Percentiles rank a stretch among this genome's conserved stretches.
phyloP scores from a whole-genome alignment of 64 coral and sea anemone species.

The Pocillopora damicornis region DNA sequence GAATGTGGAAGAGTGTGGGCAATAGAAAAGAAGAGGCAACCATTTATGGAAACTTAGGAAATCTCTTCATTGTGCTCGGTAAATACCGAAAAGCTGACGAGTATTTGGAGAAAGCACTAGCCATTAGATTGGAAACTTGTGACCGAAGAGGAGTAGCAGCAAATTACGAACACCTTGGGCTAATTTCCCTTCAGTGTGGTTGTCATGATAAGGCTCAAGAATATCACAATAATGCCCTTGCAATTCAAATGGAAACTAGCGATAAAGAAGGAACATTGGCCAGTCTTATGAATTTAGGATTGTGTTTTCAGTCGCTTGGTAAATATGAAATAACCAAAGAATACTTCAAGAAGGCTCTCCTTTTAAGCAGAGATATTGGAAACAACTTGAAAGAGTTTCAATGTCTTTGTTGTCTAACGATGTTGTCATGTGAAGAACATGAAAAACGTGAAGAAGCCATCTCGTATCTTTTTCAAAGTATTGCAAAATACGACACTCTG shows the following conservation, averaged over 20 bases:
- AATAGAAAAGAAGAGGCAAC: too few species aligned
- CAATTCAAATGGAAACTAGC: background rate
- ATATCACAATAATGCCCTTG: background rate
- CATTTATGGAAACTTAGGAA: too few species aligned
- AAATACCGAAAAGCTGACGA: too few species aligned
- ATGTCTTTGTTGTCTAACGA: background rate
- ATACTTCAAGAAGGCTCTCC: background rate
- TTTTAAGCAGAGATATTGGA: background rate
- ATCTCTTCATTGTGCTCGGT: too few species aligned
- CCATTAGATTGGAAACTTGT: background rate
- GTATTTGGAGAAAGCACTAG: background rate
- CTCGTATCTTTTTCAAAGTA: background rate
- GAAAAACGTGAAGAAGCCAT: background rate
- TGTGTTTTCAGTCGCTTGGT: background rate
- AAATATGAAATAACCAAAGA: background rate
- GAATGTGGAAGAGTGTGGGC: too few species aligned
- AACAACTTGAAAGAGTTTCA: background rate
- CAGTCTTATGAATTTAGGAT: background rate
- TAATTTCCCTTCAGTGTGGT: background rate
- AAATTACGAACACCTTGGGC: background rate
- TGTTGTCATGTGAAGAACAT: too few species aligned
- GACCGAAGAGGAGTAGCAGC: background rate
- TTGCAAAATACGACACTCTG: background rate
- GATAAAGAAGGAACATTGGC: background rate
- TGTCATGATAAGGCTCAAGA: background rate